phyloP scores from a whole-genome alignment of 2,888 invertebrate genomes.

The Lottia gigantea region DNA sequence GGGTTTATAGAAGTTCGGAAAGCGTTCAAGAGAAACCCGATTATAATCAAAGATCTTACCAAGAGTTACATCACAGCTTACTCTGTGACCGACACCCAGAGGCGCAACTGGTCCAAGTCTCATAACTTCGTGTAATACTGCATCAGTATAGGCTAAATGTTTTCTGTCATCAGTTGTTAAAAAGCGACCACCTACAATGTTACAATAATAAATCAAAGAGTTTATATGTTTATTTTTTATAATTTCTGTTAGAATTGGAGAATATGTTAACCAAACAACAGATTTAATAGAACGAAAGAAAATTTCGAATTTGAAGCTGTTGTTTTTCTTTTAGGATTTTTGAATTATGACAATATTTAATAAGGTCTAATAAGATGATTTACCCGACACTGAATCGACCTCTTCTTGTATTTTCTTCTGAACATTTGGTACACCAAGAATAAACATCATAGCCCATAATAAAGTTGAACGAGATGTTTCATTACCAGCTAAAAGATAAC shows the following conservation, averaged over 20 bases:
- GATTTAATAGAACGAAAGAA: too few species aligned
- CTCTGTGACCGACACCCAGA: constrained; percentile 24
- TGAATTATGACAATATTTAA: too few species aligned
- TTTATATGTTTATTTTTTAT: too few species aligned
- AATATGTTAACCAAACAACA: too few species aligned
- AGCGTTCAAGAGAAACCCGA: too few species aligned
- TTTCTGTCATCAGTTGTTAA: constrained; percentile 3
- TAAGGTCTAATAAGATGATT: too few species aligned
- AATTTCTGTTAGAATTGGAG: too few species aligned
- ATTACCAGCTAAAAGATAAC: constrained; percentile 30
- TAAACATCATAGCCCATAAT: constrained; percentile 26
- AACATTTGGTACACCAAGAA: constrained; percentile 27
- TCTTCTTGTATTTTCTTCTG: constrained; percentile 30
- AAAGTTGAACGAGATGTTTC: constrained; percentile 33
- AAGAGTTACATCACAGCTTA: constrained; percentile 24
- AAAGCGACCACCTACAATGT: too few species aligned
- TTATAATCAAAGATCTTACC: constrained; percentile 17
- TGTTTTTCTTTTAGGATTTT: too few species aligned
- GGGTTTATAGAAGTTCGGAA: too few species aligned
- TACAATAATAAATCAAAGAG: too few species aligned
- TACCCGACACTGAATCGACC: constrained; percentile 25
- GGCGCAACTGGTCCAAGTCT: constrained; percentile 25
- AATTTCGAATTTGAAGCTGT: too few species aligned
- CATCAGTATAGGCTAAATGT: constrained; percentile 28
- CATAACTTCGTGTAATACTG: constrained; percentile 29